Base-by-base conservation (phyloP, 2,113 vertebrate genomes). In the Hydrochoerus hydrochaeris region DNA sequence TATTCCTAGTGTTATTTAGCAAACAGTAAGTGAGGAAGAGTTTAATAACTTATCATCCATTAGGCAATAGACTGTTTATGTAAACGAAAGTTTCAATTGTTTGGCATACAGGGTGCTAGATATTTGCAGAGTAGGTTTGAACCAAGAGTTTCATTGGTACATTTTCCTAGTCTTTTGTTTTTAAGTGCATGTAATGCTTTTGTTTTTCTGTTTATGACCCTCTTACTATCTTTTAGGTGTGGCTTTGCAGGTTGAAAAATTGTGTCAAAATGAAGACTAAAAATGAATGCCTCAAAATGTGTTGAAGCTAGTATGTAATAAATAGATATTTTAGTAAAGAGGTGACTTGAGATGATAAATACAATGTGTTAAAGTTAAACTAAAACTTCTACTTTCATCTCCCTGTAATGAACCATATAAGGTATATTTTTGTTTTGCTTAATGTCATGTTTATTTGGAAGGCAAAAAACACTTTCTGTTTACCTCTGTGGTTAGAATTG, bases 321-420 rank as follows among this genome's bases (percentile, higher is more conserved):
- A 54, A 28, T 91, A 71, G 32, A 32, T 69, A 63, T 22, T 32
- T 77, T 82, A 82, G 67, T 49, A 85, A 41, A 24, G 28, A 82
- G 49, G 30, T 32, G 38, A 71, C 32, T 89, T 3, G 24, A 90
- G 54, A 65, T 95, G 32, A 46, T 89, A 94, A 75, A 54, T 54
- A 54, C 52, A 54, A 54, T 93, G 44, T 65, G 60, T 19, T 92
- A 83, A 63, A 67, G 9, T 85, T 73, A 38, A 83, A 96, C 78
- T 75, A 52, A 93, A 94, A 90, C 28, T 52, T 92, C 81, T 46
- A 96, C 85, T 89, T 89, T 54, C n/a, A 69, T 78, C 28, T 97
- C 60, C 52, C 75, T 97, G 62, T 86, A 83, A 82, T 13, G n/a
- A 94, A 16, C 67, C 5, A 71, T 41, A 41, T 71, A 69, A 35